Conservation (phyloP, 30 jellyfish, hydroid and myxozoan species). For the Aurelia coerulea region DNA sequence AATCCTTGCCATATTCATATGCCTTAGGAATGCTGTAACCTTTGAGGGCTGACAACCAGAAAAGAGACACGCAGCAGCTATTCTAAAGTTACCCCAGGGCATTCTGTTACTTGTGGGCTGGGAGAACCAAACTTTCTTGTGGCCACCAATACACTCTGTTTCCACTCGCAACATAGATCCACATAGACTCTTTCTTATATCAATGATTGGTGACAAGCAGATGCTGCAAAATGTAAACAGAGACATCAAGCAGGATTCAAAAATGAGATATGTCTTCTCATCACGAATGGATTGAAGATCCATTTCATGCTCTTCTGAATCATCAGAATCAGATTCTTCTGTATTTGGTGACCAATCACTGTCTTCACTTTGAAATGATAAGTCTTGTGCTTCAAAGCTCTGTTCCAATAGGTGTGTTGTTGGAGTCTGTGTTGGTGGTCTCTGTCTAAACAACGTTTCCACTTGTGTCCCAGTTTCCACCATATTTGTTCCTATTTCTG, state of each 20-base stretch:
- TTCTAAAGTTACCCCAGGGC: slow-evolving; percentile 12
- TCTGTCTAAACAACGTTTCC: neutral
- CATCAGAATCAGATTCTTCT: too few species aligned
- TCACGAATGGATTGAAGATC: too few species aligned
- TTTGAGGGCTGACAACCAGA: slow-evolving; percentile 15
- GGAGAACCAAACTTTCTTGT: slow-evolving; percentile 12
- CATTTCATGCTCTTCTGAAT: too few species aligned
- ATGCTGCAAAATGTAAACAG: too few species aligned
- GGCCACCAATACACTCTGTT: slow-evolving; percentile 12
- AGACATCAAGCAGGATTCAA: too few species aligned
- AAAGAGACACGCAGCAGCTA: slow-evolving; percentile 10
- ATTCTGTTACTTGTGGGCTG: slow-evolving; percentile 14
- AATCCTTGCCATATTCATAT: slow-evolving; percentile 3
- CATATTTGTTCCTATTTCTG: slow-evolving; percentile 1
- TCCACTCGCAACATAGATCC: slow-evolving; percentile 8
- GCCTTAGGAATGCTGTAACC: neutral
- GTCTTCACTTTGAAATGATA: too few species aligned
- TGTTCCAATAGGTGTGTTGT: too few species aligned
- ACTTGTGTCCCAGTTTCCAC: slow-evolving; percentile 4
- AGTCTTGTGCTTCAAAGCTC: too few species aligned
- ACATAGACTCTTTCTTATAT: neutral
- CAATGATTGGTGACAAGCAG: too few species aligned
- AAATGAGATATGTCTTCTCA: too few species aligned
- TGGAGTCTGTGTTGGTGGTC: too few species aligned
- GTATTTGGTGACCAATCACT: too few species aligned